Base-by-base conservation (phyloP, 1,140 invertebrate genomes). In the Micrasema minimum region DNA sequence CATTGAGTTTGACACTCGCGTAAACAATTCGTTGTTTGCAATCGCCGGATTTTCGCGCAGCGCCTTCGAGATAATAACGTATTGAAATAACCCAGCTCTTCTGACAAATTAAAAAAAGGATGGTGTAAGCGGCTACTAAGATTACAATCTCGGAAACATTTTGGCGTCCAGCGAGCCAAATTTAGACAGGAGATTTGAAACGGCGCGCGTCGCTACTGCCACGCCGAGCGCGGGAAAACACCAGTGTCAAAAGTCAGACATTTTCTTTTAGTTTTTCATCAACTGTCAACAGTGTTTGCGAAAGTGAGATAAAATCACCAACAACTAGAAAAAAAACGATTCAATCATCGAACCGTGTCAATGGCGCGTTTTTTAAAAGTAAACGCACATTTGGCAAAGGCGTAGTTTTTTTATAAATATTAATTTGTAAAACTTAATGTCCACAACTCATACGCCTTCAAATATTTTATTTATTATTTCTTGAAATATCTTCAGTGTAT, bases 81-180 rank as follows among this genome's bases (percentile, higher is more conserved):
- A 51, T 66, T 55, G 65, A 67, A 67, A 66, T 51, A 51, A 67
- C 50, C 48, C 31, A 31, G 65, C 65, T 46, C 66, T 53, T 43
- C 51, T 14, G 41, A 51, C 48, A 69, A 75, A 75, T 71, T 75
- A 72, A 75, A 75, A 75, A 75, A 75, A 72, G 70, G 74, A 75
- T 75, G 50, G 66, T 61, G 61, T 51, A 51, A 74, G 69, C 73
- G 62, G 69, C 74, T 75, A 50, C 74, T 75, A 75, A 72, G 74
- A 75, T 75, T 75, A 69, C 74, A 75, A 70, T 75, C 70, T 72
- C 69, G 70, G 69, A 75, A 75, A 75, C 67, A 71, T 72, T 71
- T 72, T 55, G 65, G 45, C 69, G 69, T 75, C 73, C 74, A 72
- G 70, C 74, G 55, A 66, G 67, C 74, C 70, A 72, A 75, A 75